Percentiles rank a stretch among this genome's conserved stretches.
phyloP scores from a whole-genome alignment of 2,888 invertebrate genomes.

The Lucinisca nassula region DNA sequence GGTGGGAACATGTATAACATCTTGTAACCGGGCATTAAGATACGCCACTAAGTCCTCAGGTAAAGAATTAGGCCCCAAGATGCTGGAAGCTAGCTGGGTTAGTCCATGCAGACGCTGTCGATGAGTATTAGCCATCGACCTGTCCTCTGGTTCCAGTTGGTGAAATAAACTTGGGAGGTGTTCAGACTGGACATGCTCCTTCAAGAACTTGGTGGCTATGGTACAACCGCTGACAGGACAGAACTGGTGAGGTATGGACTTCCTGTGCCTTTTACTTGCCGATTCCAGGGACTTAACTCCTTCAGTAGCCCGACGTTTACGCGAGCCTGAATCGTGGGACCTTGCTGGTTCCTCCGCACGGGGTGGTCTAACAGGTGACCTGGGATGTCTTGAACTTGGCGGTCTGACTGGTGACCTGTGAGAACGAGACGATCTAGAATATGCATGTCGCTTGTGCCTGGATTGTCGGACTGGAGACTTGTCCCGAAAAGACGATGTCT shows the following conservation, averaged over 20 bases:
- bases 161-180: background rate
- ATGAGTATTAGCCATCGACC: background rate
- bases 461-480: too few species aligned
- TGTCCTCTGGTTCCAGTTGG: background rate
- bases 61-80: background rate
- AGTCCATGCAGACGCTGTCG: background rate
- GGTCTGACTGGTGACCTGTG: too few species aligned
- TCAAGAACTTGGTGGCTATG: background rate
- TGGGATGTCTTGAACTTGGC: too few species aligned
- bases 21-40: background rate
- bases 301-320: background rate
- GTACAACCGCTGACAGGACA: background rate
- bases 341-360: too few species aligned
- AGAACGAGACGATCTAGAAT: too few species aligned
- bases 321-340: too few species aligned
- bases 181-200: background rate
- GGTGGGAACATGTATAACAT: background rate
- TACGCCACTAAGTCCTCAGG: background rate
- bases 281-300: too few species aligned
- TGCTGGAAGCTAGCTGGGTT: background rate
- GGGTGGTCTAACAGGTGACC: too few species aligned
- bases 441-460: too few species aligned
- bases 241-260: background rate
- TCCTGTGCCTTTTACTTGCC: background rate
- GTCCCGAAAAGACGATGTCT: too few species aligned